phyloP scores from a whole-genome alignment of 1,140 invertebrate genomes.

The Neodiprion lecontei region DNA sequence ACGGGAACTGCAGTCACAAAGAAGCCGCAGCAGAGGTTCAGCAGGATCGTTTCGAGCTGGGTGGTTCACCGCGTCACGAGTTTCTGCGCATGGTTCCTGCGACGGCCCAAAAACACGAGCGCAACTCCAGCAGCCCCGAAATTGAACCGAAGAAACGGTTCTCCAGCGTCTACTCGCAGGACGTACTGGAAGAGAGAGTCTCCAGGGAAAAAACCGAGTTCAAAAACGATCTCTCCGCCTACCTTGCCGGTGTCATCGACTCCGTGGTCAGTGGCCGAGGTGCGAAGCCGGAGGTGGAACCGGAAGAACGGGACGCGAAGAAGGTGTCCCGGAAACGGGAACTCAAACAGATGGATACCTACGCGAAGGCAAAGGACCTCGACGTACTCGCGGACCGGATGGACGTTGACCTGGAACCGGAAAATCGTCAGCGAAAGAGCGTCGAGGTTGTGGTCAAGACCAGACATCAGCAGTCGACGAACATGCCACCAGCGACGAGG shows the following conservation, averaged over 20 bases:
- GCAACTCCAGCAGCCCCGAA: no score
- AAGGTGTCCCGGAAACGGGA: neutral
- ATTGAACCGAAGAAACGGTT: no score
- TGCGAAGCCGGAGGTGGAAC: no score
- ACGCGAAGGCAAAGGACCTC: neutral
- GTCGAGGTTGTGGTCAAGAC: neutral
- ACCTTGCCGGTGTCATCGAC: no score
- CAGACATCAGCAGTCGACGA: neutral
- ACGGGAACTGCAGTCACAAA: constrained; percentile 25
- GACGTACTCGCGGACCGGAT: neutral
- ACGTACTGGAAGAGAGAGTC: neutral
- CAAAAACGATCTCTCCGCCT: neutral
- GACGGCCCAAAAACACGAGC: no score
- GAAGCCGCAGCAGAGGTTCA: neutral
- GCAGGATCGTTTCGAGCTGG: no score
- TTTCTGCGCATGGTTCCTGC: no score
- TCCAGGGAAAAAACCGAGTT: neutral
- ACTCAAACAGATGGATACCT: no score
- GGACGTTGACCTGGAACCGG: neutral
- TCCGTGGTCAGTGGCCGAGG: no score
- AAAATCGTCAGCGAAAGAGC: constrained; percentile 3
- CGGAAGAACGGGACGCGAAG: neutral
- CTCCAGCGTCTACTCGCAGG: neutral
- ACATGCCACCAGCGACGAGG: constrained; percentile 1
- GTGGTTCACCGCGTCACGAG: no score